Conservation (phyloP, 2,113 vertebrate genomes). For the Prietella phreatophila region DNA sequence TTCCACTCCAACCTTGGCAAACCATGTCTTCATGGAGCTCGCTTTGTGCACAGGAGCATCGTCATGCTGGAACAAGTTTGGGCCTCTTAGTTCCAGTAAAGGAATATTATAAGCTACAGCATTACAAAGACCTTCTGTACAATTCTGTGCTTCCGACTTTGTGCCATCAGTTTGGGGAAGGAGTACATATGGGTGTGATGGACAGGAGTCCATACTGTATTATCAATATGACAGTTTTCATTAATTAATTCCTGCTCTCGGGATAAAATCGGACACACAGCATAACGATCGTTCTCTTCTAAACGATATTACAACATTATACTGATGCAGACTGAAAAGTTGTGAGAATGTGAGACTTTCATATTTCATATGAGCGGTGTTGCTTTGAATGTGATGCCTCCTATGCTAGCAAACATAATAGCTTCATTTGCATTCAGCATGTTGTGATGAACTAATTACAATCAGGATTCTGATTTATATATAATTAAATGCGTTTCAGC, state of each 20-base stretch:
- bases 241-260: not conserved
- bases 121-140: not conserved
- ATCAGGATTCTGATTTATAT: not conserved
- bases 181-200: not conserved
- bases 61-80: not conserved
- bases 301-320: not conserved
- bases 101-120: not conserved
- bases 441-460: not conserved
- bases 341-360: not conserved
- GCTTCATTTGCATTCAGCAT: not conserved
- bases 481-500: constrained; percentile 3
- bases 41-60: not conserved
- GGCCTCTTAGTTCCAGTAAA: not conserved
- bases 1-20: not conserved
- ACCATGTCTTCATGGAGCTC: not conserved
- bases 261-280: not conserved
- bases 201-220: not conserved
- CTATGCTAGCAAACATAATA: not conserved
- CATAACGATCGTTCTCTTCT: not conserved
- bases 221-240: too few species aligned
- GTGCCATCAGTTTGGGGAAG: not conserved
- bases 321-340: not conserved
- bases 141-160: not conserved
- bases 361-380: not conserved
- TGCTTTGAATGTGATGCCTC: not conserved